Conservation (phyloP, 2,888 invertebrate genomes). For the Oscheius onirici region DNA sequence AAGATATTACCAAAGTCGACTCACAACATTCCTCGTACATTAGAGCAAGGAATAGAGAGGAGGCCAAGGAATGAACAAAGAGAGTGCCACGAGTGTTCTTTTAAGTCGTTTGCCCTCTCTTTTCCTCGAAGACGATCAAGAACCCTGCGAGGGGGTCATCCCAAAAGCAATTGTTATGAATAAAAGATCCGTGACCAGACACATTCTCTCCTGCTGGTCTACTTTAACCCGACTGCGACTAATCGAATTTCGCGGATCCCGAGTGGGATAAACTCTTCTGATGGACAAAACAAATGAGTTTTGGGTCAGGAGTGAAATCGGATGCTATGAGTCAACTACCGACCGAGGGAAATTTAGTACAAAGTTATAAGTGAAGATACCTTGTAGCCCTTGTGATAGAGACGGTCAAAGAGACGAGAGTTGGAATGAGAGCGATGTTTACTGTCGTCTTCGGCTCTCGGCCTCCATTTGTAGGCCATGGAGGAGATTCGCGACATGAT, state of each 20-base stretch:
- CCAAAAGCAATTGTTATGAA: constrained; percentile 15
- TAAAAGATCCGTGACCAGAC: neutral
- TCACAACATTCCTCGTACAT: no score
- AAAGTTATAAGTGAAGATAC: neutral
- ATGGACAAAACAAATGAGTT: constrained; percentile 4
- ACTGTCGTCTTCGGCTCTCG: constrained; percentile 49
- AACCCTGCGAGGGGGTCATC: constrained; percentile 14
- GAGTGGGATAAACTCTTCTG: constrained; percentile 6
- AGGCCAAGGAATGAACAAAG: neutral
- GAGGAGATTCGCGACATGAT: constrained; percentile 70
- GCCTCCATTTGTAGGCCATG: constrained; percentile 64
- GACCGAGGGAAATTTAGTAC: neutral
- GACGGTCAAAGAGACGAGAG: constrained; percentile 54
- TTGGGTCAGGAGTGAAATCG: neutral
- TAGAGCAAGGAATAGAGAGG: no score
- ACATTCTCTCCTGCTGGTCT: neutral
- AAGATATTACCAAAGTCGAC: no score
- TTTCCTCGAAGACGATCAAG: constrained; percentile 2
- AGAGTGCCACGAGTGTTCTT: neutral
- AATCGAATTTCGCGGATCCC: constrained; percentile 13
- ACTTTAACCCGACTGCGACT: constrained; percentile 3
- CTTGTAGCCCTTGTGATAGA: constrained; percentile 38
- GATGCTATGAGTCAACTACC: neutral
- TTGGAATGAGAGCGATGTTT: constrained; percentile 54
- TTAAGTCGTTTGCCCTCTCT: no score